Percentiles rank a stretch among this genome's conserved stretches.
Evolutionary conservation across 1,140 invertebrate species (phyloP).

Genomic region (Atopsyche davidsoni): DNA sequence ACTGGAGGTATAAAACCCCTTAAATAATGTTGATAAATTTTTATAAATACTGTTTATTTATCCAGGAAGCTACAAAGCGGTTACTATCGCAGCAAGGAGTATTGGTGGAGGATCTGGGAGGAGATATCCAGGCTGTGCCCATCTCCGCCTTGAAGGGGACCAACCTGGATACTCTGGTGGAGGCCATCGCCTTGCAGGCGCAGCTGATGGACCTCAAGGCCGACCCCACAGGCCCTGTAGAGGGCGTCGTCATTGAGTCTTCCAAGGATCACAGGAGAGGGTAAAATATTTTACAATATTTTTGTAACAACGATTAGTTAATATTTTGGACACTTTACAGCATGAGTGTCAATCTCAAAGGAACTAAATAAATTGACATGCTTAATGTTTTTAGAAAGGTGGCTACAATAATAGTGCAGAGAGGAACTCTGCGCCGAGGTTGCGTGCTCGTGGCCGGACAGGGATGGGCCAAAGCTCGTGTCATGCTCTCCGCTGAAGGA

Average conservation of each 20-base stretch:
- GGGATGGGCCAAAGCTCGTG: conserved; percentile 77
- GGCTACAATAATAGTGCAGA: conserved; percentile 80
- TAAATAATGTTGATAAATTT: too few species aligned
- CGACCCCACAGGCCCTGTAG: conserved; percentile 76
- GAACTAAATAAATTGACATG: too few species aligned
- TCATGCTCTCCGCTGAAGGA: conserved; percentile 79
- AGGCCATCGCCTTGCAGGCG: conserved; percentile 80
- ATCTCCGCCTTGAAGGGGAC: conserved; percentile 85
- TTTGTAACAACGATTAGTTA: neutral
- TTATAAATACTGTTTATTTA: too few species aligned
- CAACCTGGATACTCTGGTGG: conserved; percentile 75
- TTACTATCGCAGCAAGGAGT: conserved; percentile 74
- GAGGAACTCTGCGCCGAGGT: conserved; percentile 83
- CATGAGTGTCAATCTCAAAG: too few species aligned
- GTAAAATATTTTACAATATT: conserved; percentile 36
- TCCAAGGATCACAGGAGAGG: conserved; percentile 65
- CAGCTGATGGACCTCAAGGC: conserved; percentile 82
- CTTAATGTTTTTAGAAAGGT: conserved; percentile 76
- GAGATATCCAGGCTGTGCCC: conserved; percentile 85
- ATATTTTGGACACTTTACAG: too few species aligned
- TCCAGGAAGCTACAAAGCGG: conserved; percentile 65
- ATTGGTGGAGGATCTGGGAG: conserved; percentile 81
- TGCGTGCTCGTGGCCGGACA: conserved; percentile 75
- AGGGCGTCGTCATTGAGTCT: conserved; percentile 88
- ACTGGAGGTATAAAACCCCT: too few species aligned